Conservation (phyloP, 2,797 vertebrate species). For the Nasua narica region DNA sequence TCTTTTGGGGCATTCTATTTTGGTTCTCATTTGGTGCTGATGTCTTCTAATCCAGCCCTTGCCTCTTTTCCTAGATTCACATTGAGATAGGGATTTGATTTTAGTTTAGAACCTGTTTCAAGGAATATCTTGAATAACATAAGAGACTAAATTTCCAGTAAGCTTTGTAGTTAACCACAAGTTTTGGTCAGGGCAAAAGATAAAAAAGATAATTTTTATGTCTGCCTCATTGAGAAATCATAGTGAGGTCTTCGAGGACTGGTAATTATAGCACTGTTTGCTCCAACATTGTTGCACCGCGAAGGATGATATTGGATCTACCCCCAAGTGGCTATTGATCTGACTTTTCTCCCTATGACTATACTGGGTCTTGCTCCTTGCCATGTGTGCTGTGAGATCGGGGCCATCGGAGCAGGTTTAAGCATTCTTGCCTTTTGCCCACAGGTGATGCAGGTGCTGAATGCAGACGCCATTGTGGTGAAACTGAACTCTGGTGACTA, state of each 20-base stretch:
- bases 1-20: not conserved
- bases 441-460: constrained; percentile 97
- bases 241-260: not conserved
- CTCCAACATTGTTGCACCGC: not conserved
- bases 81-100: constrained; percentile 15
- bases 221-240: not conserved
- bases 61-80: constrained; percentile 30
- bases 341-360: not conserved
- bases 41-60: constrained; percentile 46
- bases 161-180: constrained; percentile 10
- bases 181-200: not conserved
- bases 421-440: not conserved
- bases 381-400: not conserved
- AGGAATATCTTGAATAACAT: constrained; percentile 16
- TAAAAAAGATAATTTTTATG: constrained; percentile 19
- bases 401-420: not conserved
- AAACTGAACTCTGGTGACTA: constrained; percentile 95
- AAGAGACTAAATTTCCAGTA: constrained; percentile 28
- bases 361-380: not conserved
- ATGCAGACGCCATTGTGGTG: constrained; percentile 95
- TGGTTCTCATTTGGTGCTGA: not conserved
- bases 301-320: not conserved
- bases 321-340: not conserved
- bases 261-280: not conserved
- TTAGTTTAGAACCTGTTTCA: constrained; percentile 30